Evolutionary conservation across 2,797 vertebrate genomes (phyloP).

Genomic region (Perdix hodgsoniae): DNA sequence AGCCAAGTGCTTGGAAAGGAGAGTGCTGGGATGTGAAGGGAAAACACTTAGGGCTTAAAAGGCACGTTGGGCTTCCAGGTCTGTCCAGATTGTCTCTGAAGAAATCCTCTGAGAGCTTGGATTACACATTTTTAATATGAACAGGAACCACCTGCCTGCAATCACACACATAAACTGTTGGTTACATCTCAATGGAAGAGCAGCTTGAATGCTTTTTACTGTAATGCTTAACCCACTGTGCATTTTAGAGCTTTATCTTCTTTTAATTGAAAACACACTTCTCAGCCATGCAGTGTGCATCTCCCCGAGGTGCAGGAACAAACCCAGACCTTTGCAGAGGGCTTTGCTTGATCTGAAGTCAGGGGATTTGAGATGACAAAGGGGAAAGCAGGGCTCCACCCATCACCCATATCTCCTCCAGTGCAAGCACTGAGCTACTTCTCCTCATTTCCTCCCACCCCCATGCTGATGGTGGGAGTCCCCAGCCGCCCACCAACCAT

Average conservation of each 20-base stretch:
- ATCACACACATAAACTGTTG: slow-evolving; percentile 32
- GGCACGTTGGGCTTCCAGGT: neutral
- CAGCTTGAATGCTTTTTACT: slow-evolving; percentile 33
- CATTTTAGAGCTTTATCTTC: slow-evolving; percentile 51
- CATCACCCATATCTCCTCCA: neutral
- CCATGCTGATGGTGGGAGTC: neutral
- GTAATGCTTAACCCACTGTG: slow-evolving; percentile 28
- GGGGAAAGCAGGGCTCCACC: neutral
- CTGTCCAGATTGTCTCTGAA: slow-evolving; percentile 28
- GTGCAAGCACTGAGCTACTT: neutral
- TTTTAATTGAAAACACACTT: slow-evolving; percentile 61
- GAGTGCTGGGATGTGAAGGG: neutral
- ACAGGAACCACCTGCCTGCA: slow-evolving; percentile 76
- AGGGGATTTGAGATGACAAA: neutral
- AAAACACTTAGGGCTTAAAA: slow-evolving; percentile 43
- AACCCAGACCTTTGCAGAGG: neutral
- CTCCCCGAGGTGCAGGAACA: neutral
- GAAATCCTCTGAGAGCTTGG: neutral
- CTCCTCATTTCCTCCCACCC: neutral
- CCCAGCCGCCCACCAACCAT: neutral
- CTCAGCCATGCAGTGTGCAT: neutral
- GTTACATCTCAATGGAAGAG: slow-evolving; percentile 38
- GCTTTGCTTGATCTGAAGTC: accelerated
- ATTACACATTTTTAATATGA: slow-evolving; percentile 61
- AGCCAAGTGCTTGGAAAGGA: neutral